phyloP scores from a whole-genome alignment of 2,888 invertebrate genomes.

The Metellina segmentata region DNA sequence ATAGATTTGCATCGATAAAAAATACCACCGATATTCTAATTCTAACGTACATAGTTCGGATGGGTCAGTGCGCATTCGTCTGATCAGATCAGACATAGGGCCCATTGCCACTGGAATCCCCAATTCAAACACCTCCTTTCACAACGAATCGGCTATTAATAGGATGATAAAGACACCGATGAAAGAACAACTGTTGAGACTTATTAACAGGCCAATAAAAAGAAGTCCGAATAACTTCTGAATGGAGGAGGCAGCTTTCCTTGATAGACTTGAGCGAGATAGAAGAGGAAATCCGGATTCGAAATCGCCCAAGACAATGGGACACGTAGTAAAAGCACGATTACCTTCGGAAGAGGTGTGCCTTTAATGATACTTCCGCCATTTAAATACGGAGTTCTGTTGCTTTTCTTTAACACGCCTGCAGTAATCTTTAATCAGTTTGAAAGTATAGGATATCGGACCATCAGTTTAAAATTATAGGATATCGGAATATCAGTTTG shows the following conservation, averaged over 20 bases:
- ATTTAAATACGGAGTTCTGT: not conserved
- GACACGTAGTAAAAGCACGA: constrained; percentile 32
- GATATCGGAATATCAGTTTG: no score
- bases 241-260: not conserved
- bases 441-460: not conserved
- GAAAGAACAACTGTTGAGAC: not conserved
- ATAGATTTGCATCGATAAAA: no score
- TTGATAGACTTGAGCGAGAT: not conserved
- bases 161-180: not conserved
- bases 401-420: not conserved
- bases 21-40: not conserved
- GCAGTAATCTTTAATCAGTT: not conserved
- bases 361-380: constrained; percentile 4
- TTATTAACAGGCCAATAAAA: constrained; percentile 18
- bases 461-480: no score
- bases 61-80: not conserved
- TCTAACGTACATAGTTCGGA: not conserved
- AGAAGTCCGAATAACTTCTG: not conserved
- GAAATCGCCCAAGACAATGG: constrained; percentile 39
- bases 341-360: constrained; percentile 27
- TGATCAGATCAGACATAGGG: not conserved
- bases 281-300: constrained; percentile 39
- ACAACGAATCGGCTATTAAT: not conserved
- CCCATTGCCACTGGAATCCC: not conserved
- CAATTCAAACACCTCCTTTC: not conserved